Percentiles rank a stretch among this genome's conserved stretches.
These are phyloP conservation scores for Leucozona laternaria DNA, from an alignment of 2,888 invertebrate genomes.

Conservation along the genomic window DNA sequence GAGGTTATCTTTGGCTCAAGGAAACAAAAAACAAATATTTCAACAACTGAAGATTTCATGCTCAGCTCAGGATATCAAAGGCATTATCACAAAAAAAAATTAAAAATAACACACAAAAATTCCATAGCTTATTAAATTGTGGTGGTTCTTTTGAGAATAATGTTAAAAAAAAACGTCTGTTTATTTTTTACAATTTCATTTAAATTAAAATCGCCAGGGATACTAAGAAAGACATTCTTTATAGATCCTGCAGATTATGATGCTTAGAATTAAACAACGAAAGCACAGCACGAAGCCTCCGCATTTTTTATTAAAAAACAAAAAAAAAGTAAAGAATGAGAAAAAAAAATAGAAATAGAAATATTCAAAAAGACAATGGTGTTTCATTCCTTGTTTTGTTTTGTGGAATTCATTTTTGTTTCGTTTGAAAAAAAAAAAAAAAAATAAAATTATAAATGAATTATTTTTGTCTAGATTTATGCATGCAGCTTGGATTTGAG, in stretches of 20 bases:
- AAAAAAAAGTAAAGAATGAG: neutral
- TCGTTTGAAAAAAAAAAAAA: neutral
- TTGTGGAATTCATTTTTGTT: conserved; percentile 2
- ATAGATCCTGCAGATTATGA: neutral
- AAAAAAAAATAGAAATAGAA: neutral
- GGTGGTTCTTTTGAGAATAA: neutral
- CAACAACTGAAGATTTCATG: neutral
- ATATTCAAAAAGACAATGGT: conserved; percentile 5
- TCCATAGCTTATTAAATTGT: neutral
- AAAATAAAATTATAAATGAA: neutral
- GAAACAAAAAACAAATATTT: neutral
- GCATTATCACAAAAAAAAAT: neutral
- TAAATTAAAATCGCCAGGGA: neutral
- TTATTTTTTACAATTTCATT: neutral
- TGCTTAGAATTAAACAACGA: neutral
- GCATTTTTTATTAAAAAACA: neutral
- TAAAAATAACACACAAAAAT: neutral
- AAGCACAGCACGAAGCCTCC: neutral
- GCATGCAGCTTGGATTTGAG: neutral
- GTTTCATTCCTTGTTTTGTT: neutral
- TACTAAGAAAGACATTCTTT: neutral
- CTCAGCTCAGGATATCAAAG: neutral
- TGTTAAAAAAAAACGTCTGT: neutral
- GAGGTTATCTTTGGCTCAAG: neutral
- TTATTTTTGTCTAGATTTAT: conserved; percentile 18